Conservation (phyloP, 1,140 invertebrate genomes). For the Eriocheir sinensis region DNA sequence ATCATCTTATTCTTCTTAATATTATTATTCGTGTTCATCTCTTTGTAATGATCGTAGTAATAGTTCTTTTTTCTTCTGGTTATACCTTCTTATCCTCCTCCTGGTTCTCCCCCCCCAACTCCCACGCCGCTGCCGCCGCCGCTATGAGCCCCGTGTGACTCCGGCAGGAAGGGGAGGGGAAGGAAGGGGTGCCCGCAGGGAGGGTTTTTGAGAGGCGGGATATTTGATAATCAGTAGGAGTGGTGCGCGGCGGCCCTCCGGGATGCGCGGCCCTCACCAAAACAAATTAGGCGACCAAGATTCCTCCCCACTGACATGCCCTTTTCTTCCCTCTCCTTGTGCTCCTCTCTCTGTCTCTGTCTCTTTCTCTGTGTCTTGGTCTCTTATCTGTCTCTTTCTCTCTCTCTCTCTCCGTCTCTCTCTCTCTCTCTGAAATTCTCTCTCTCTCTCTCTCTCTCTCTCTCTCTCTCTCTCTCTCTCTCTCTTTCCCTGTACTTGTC, state of each 20-base stretch:
- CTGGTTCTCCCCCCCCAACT: neutral
- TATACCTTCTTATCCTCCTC: neutral
- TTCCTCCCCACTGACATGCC: neutral
- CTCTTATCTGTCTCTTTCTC: too few species aligned
- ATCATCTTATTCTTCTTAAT: too few species aligned
- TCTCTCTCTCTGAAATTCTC: constrained; percentile 23
- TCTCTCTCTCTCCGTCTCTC: neutral
- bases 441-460: neutral
- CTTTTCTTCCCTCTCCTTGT: neutral
- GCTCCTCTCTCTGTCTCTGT: neutral
- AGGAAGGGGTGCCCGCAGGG: neutral
- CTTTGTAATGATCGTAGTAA: too few species aligned
- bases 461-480: neutral
- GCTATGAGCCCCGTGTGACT: neutral
- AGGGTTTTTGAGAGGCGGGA: neutral
- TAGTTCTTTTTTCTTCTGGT: too few species aligned
- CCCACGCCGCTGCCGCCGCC: neutral
- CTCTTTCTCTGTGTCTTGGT: neutral
- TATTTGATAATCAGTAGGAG: constrained; percentile 25
- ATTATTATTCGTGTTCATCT: too few species aligned
- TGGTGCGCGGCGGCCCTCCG: neutral
- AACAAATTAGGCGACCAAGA: constrained; percentile 5
- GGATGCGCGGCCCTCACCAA: neutral
- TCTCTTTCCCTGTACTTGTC: neutral
- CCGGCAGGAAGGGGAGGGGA: neutral